Percentiles rank a stretch among this genome's conserved stretches.
Evolutionary conservation across 1,140 invertebrate genomes (phyloP).

Genomic region (Diplogasteroides magnus): DNA sequence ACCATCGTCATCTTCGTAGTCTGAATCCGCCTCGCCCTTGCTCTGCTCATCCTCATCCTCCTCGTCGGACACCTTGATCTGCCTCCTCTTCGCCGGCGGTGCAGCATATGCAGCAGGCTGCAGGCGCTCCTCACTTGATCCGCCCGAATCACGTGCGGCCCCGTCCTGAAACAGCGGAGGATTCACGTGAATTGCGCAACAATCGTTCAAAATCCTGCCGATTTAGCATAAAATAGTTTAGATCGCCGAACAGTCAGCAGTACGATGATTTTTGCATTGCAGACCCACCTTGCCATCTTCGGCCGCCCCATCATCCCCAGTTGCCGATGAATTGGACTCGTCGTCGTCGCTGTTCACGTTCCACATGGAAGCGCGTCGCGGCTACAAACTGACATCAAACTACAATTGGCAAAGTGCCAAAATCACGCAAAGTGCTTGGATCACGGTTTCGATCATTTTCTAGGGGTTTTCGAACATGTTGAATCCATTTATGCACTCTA

Average conservation of each 20-base stretch:
- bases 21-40: not conserved
- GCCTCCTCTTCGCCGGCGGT: slow-evolving; percentile 18
- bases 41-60: slow-evolving; percentile 15
- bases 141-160: no score
- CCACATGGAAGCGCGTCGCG: not conserved
- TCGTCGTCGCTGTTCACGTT: not conserved
- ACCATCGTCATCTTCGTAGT: not conserved
- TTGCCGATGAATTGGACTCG: not conserved
- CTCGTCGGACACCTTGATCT: not conserved
- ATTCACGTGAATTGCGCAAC: no score
- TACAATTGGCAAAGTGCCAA: slow-evolving; percentile 5
- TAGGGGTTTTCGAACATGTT: no score
- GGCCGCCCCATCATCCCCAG: not conserved
- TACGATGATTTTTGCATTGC: not conserved
- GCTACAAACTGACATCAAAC: not conserved
- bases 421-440: slow-evolving; percentile 1
- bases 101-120: slow-evolving; percentile 3
- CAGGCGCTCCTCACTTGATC: not conserved
- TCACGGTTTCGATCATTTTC: no score
- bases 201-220: not conserved
- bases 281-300: not conserved
- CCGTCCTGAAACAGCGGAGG: no score
- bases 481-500: no score
- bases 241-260: not conserved
- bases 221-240: not conserved